Evolutionary conservation across 1,140 invertebrate genomes (phyloP).

Genomic region (Polyergus mexicanus): DNA sequence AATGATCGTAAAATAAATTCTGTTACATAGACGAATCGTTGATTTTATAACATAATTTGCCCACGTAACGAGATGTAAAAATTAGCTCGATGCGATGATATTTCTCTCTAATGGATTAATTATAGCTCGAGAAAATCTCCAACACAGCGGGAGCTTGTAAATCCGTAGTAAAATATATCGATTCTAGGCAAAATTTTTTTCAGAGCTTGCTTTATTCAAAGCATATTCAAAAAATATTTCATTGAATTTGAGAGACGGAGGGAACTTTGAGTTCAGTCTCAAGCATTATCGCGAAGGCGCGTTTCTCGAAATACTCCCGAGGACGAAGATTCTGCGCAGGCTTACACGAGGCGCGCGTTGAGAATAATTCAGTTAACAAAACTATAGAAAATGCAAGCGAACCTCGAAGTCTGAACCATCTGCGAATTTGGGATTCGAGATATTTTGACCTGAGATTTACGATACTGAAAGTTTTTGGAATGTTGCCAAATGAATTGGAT

Average conservation of each 20-base stretch:
- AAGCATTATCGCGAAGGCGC: constrained; percentile 11
- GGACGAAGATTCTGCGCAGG: constrained; percentile 19
- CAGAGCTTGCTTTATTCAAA: neutral
- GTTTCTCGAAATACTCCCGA: constrained; percentile 20
- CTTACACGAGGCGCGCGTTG: constrained; percentile 28
- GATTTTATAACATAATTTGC: neutral
- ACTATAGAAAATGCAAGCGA: constrained; percentile 37
- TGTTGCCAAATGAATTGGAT: neutral
- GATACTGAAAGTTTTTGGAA: neutral
- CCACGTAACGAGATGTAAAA: neutral
- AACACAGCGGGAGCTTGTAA: neutral
- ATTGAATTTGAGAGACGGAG: neutral
- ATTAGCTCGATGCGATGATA: neutral
- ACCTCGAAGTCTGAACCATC: neutral
- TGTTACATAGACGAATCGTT: neutral
- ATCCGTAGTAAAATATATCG: neutral
- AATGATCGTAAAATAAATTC: neutral
- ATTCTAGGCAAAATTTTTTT: neutral
- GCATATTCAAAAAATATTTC: constrained; percentile 1
- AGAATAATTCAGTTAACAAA: constrained; percentile 57
- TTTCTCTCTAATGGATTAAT: neutral
- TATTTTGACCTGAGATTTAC: neutral
- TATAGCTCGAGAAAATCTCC: neutral
- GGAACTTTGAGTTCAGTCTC: neutral
- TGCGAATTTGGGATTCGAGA: neutral